Base-by-base conservation (phyloP, 2,797 vertebrate genomes). In the Intellagama lesueurii region DNA sequence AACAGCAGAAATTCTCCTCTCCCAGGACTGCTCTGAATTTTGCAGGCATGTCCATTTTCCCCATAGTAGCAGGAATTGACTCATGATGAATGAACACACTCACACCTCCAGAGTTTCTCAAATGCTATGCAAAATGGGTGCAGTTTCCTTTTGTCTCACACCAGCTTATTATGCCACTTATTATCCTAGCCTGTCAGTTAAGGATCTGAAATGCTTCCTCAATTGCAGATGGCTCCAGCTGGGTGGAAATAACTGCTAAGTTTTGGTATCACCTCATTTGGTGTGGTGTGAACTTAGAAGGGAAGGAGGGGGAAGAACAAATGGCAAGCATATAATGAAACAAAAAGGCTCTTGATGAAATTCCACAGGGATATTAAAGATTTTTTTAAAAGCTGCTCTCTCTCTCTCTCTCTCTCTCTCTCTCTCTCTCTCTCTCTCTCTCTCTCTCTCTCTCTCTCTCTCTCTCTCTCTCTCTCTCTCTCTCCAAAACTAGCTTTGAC, bases 181-280 rank as follows among this genome's bases (percentile, higher is more conserved):
- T 78, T 84, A 66, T 81, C 76, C 78, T n/a, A 66, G 60, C 60
- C 60, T 85, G 69, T 81, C 82, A 32, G 70, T 22, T 70, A 66
- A 88, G 75, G 70, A 40, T 86, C 73, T 66, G 35, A 83, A 86
- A 78, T 88, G 73, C 64, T 86, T 86, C 49, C 83, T 76, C 80
- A 64, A 30, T 35, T 82, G 72, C 30, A 70, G 87, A 69, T 28
- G 60, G 28, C 69, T 40, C 78, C 72, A 35, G 30, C 64, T 88
- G 87, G 90, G 70, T 85, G 86, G 72, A 86, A 88, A 69, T 86
- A 75, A 90, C 35, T 83, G 49, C 49, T 79, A 16, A 60, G 89
- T 72, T 87, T 87, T 87, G 89, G 89, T 87, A 79, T 87, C 73
- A 64, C 85, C 30, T 79, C 16, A 86, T 77, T 87, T 35, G 47